Conservation (phyloP, 2,113 vertebrate species). For the Carassius carassius region DNA sequence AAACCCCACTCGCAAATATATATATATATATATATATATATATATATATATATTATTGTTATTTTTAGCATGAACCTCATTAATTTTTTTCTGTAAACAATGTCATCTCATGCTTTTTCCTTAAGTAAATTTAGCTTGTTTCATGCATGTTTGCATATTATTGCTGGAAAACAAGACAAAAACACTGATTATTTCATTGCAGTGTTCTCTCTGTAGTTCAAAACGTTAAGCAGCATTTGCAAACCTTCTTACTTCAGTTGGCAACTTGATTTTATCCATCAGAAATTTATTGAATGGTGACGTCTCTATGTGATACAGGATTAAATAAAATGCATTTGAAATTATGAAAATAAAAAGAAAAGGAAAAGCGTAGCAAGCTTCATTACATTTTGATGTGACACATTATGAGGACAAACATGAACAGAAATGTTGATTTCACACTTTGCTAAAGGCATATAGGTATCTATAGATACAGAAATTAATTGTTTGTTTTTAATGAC, state of each 20-base stretch:
- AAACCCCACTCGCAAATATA: background rate
- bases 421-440: background rate
- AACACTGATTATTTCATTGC: no score
- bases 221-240: no score
- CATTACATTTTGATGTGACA: background rate
- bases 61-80: background rate
- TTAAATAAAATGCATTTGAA: background rate
- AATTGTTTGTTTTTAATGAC: background rate
- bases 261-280: background rate
- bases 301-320: background rate
- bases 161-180: background rate
- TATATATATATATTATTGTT: no score
- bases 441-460: background rate
- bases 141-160: background rate
- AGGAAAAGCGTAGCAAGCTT: background rate
- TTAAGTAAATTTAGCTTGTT: background rate
- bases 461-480: background rate
- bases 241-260: background rate
- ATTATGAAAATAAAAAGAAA: background rate
- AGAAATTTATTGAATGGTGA: background rate
- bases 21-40: no score
- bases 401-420: background rate
- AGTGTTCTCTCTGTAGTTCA: no score
- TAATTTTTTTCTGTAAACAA: background rate
- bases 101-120: background rate